Conservation (phyloP, 2,113 vertebrate species). For the Zonotrichia leucophrys region DNA sequence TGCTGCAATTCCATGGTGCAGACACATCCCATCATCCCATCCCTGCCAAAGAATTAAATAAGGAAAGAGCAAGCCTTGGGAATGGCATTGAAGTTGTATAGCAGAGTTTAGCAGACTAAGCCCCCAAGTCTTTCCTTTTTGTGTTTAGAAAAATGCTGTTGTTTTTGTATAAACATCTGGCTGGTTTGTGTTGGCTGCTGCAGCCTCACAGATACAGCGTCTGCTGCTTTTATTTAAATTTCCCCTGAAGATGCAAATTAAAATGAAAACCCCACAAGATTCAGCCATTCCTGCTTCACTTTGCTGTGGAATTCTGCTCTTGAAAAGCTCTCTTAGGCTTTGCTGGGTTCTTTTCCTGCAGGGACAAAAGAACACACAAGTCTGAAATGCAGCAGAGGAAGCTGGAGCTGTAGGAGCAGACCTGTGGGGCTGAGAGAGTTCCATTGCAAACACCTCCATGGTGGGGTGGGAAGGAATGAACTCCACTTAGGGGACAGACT, state of each 20-base stretch:
- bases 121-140: background rate
- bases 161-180: background rate
- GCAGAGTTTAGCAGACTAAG: background rate
- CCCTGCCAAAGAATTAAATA: background rate
- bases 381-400: background rate
- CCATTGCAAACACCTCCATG: background rate
- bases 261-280: background rate
- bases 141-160: background rate
- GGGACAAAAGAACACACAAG: background rate
- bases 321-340: background rate
- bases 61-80: background rate
- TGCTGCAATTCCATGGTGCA: too few species aligned
- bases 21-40: fast-evolving
- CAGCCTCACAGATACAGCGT: background rate
- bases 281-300: fast-evolving
- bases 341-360: background rate
- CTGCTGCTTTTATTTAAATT: background rate
- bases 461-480: background rate
- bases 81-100: background rate
- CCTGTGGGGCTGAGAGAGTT: background rate
- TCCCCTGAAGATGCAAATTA: background rate
- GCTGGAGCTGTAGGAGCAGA: background rate
- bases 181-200: background rate
- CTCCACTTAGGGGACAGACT: background rate
- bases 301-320: background rate